Evolutionary conservation across 2,888 invertebrate genomes (phyloP).

Genomic region (Agrotis segetum): DNA sequence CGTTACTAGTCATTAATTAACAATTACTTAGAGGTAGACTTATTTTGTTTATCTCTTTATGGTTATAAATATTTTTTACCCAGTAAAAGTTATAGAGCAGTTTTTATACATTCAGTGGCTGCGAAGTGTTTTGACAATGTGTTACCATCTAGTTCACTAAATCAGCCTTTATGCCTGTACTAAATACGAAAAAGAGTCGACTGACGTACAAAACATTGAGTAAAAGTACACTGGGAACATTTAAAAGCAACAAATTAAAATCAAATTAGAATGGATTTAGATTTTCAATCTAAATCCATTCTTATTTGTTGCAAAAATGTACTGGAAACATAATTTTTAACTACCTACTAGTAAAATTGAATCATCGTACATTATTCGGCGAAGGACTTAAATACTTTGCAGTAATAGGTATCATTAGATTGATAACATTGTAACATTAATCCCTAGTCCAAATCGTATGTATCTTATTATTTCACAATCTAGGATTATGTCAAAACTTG

Average conservation of each 20-base stretch:
- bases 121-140: neutral
- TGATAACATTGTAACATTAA: conserved; percentile 30
- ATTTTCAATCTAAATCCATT: neutral
- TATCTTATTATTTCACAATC: conserved; percentile 15
- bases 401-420: conserved; percentile 35
- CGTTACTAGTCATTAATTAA: too few relatives aligned
- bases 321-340: neutral
- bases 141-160: neutral
- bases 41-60: neutral
- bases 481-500: neutral
- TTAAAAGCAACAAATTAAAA: neutral
- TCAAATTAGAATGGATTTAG: too few relatives aligned
- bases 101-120: neutral
- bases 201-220: neutral
- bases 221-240: neutral
- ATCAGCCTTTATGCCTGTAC: neutral
- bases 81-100: too few relatives aligned
- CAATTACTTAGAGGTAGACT: too few relatives aligned
- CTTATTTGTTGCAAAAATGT: neutral
- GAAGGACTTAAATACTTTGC: conserved; percentile 1
- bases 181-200: neutral
- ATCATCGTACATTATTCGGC: neutral
- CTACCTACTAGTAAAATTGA: neutral
- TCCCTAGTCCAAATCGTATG: conserved; percentile 7
- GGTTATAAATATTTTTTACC: neutral